Evolutionary conservation across 1,140 invertebrate species (phyloP), one percentile per base, ranked within the genome.

Genomic region (Bilobella aurantiaca): DNA sequence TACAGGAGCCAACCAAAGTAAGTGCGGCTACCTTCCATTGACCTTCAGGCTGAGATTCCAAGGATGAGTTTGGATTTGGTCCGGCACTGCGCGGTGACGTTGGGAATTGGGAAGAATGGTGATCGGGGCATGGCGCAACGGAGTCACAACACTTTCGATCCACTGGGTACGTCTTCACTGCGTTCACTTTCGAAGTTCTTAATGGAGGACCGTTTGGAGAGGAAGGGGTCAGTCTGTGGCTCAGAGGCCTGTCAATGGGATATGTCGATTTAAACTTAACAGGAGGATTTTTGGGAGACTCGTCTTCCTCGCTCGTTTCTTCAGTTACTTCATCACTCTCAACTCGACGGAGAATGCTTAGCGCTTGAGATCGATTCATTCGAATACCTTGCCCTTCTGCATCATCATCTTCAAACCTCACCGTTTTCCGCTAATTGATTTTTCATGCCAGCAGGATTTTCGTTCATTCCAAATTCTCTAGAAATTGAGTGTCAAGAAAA

Each of bases 241-340:
- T 21, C n/a, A 74, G 69, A 5, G 76, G 76, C 57, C 74, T 74
- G 63, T 77, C 76, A 62, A 76, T 76, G 28, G 75, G 75, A 65
- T 57, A 72, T 12, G 71, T 72, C 12, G 47, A 64, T 23, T 67
- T 70, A 46, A 67, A 70, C 32, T 63, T 37, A 18, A 70, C 63
- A 14, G 29, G 29, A 42, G 8, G 25, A n/a, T 58, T 25, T 30
- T 12, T 14, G 3, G 29, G 3, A 29, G 2, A 8, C 8, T 60
- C 58, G 21, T 34, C 32, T 12, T 37, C 58, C 29, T 60, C 58
- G 37, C n/a, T 60, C 31, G 31, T 60, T 18, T 60, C 29, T 2
- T n/a, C n/a, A n/a, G 29, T 30, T 2, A 21, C 32, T 12, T 37
- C 29, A 8, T 60, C 58, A 60, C 31, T 21, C 2, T 60, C 58